Conservation (phyloP, 64 coral and sea anemone species). For the Pocillopora damicornis region DNA sequence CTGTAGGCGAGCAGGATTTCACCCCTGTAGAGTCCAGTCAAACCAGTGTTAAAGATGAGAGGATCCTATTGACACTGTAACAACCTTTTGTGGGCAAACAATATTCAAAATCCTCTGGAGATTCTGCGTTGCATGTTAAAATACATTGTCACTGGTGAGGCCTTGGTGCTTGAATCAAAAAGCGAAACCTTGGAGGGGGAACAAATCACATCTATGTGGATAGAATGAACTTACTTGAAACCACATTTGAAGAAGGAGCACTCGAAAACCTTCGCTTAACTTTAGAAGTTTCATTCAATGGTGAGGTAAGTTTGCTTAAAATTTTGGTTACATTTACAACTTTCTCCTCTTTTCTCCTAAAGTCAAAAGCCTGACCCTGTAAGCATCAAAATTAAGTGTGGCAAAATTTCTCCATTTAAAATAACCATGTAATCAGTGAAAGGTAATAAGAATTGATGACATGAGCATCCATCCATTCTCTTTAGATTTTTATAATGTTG, state of each 20-base stretch:
- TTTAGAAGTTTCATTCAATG: too few relatives aligned
- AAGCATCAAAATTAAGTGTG: too few relatives aligned
- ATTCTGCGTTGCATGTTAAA: background rate
- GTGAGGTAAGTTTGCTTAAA: too few relatives aligned
- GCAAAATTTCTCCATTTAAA: too few relatives aligned
- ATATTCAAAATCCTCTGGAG: background rate
- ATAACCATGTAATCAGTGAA: too few relatives aligned
- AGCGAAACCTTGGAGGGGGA: background rate
- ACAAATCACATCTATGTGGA: slow-evolving; percentile 8
- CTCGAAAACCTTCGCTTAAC: too few relatives aligned
- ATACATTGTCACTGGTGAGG: background rate
- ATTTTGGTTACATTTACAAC: too few relatives aligned
- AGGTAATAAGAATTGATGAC: too few relatives aligned
- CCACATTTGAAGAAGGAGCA: background rate
- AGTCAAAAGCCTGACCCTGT: too few relatives aligned
- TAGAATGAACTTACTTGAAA: slow-evolving; percentile 21
- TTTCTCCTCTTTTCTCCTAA: too few relatives aligned
- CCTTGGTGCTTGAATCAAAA: background rate
- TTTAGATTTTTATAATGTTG: too few relatives aligned
- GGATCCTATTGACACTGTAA: background rate
- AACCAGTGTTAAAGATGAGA: background rate
- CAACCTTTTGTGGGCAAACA: background rate
- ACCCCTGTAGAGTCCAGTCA: background rate
- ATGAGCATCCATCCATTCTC: too few relatives aligned
- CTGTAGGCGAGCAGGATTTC: background rate